Evolutionary conservation across 1,140 invertebrate genomes (phyloP), one percentile per base, ranked within the genome.

Genomic region (Meloidogyne chitwoodi): DNA sequence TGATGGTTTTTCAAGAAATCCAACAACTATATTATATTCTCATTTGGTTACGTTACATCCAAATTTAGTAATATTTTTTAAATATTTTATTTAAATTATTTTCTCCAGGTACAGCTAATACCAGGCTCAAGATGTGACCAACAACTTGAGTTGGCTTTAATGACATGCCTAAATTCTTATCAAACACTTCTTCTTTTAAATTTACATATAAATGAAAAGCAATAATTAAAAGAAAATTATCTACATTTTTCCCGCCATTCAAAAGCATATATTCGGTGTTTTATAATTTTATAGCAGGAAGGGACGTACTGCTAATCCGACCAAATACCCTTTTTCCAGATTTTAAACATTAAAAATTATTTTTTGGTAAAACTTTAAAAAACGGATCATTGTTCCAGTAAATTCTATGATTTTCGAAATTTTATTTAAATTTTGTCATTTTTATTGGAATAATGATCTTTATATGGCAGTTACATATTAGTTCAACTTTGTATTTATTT

Each of bases 11-110:
- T 48, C 83, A 29, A 80, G 76, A 65, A 65, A 79, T 71, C 34
- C 75, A 19, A 69, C 76, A 69, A 63, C 80, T 10, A 75, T 80
- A 19, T 74, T 84, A 16, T 84, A 84, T 72, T 78, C 81, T 3
- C 83, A 84, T 63, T 69, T 84, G 34, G 84, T 84, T 31, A 69
- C 65, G 5, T 72, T 84, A 8, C 77, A 84, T 67, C 83, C 83
- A 24, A 56, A 77, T 34, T 72, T 84, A 29, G 83, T 84, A 38
- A 63, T 72, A 12, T 14, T 16, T 14, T 22, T 24, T 72, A 29
- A 63, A 11, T 44, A 61, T 27, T 31, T 64, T 26, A 24, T 22
- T 62, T 73, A 27, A n/a, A 44, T 27, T 63, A 31, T 26, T 10
- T 11, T 22, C n/a, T 48, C 16, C 11, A 61, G 67, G 65, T 76